A percentile compares a stretch with the other conserved stretches of the same genome.
Conservation (phyloP, 2,113 vertebrate genomes). For the Oncorhynchus kisutch region DNA sequence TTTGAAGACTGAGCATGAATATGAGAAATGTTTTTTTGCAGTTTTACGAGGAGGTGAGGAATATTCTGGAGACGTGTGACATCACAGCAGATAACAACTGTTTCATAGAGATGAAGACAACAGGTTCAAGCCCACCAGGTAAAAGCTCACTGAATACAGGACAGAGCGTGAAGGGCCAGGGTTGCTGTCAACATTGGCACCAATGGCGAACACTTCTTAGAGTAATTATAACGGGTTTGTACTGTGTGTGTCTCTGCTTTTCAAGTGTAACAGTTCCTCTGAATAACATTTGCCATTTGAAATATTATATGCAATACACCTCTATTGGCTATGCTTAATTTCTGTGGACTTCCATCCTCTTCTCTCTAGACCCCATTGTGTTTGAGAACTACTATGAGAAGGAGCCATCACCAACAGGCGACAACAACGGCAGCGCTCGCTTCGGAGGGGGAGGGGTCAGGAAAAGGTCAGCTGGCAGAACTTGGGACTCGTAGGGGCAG, state of each 20-base stretch:
- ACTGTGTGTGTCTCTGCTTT: not conserved
- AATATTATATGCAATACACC: too few species aligned
- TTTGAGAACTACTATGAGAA: slow-evolving; percentile 81
- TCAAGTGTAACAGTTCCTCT: not conserved
- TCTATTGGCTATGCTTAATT: too few species aligned
- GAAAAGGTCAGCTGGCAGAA: slow-evolving; percentile 72
- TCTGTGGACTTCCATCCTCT: not conserved
- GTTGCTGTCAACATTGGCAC: not conserved
- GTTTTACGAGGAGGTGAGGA: slow-evolving; percentile 87
- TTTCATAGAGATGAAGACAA: slow-evolving; percentile 85
- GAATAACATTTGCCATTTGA: not conserved
- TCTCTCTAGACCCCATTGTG: slow-evolving; percentile 73
- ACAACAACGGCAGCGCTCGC: slow-evolving; percentile 42
- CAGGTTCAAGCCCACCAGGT: slow-evolving; percentile 83
- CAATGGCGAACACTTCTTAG: not conserved
- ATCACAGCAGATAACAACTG: slow-evolving; percentile 78
- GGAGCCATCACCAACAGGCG: not conserved
- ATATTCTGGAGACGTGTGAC: slow-evolving; percentile 80
- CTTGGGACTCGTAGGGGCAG: not conserved
- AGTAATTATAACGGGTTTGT: not conserved
- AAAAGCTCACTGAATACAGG: not conserved
- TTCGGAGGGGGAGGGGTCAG: slow-evolving; percentile 55
- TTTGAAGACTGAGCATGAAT: not conserved
- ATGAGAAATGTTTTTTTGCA: slow-evolving; percentile 45
- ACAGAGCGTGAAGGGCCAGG: not conserved